Conservation (phyloP, 2,113 vertebrate species). For the Tinamus guttatus region DNA sequence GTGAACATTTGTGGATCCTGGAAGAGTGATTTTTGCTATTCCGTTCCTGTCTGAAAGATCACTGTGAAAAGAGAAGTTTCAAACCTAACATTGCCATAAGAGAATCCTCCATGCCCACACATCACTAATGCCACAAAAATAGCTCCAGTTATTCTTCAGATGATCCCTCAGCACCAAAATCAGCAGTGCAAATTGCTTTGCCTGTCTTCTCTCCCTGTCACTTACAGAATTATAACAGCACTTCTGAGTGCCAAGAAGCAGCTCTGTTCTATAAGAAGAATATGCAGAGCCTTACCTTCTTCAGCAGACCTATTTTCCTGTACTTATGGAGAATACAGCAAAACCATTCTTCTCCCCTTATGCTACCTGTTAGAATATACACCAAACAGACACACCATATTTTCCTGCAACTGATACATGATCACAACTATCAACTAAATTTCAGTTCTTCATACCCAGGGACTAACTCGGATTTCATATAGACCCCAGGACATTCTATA, state of each 20-base stretch:
- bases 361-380: neutral
- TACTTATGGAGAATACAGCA: neutral
- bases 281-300: neutral
- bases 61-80: neutral
- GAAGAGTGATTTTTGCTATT: neutral
- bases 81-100: neutral
- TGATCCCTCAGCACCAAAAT: slow-evolving; percentile 39
- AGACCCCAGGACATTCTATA: neutral
- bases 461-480: neutral
- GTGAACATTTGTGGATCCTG: slow-evolving; percentile 31
- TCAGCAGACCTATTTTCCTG: neutral
- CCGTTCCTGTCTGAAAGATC: neutral
- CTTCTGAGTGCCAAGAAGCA: neutral
- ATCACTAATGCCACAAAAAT: slow-evolving; percentile 9
- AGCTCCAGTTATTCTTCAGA: slow-evolving; percentile 15
- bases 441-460: neutral
- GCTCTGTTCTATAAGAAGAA: slow-evolving; percentile 27
- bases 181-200: slow-evolving; percentile 1
- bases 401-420: neutral
- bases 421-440: neutral
- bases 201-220: neutral
- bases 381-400: neutral
- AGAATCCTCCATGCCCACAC: neutral
- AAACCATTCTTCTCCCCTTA: neutral
- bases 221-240: slow-evolving; percentile 14